Evolutionary conservation across 2,113 vertebrate genomes (phyloP), one percentile per base, ranked within the genome.

Genomic region (Alectura lathami): DNA sequence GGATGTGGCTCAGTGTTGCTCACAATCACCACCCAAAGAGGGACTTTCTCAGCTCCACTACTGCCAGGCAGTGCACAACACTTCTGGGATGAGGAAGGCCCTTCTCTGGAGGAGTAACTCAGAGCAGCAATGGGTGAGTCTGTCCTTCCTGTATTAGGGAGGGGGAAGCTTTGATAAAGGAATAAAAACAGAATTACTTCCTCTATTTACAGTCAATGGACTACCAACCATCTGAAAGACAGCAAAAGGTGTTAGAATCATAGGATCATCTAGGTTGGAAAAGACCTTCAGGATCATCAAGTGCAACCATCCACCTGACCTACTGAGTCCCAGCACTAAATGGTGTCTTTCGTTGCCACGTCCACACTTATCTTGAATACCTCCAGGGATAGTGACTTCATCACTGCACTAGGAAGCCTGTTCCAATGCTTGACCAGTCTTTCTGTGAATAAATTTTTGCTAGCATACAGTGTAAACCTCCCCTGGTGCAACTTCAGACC

Each of bases 11-110:
- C 27, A 15, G 29, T 18, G 26, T 38, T 67, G 24, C 38, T 89
- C 30, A 10, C 29, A 68, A 1, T 38, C 54, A 21, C 8, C 60
- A 68, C 20, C 36, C 32, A 63, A 17, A 62, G 17, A 67, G 51
- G 40, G 18, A 62, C 63, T 42, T 91, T 38, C 74, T 84, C 27
- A 47, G 4, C 29, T 67, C 32, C 1, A 1, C 5, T 2, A 17
- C 51, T 36, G 51, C 51, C 74, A 76, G 22, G 26, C 1, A 1
- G 43, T 56, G 32, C 15, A 21, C 0, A 1, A 32, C 32, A n/a
- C 38, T 80, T 76, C 73, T 70, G 32, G 42, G 36, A 80, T 59
- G 38, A 38, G 13, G 36, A 74, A 36, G 38, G 47, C 59, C 32
- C 21, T 26, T 62, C 17, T 64, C 74, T 42, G 57, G 51, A 75